Percentiles rank a stretch among this genome's conserved stretches.
Evolutionary conservation across 2,113 vertebrate genomes (phyloP).

Genomic region (Oncorhynchus kisutch): DNA sequence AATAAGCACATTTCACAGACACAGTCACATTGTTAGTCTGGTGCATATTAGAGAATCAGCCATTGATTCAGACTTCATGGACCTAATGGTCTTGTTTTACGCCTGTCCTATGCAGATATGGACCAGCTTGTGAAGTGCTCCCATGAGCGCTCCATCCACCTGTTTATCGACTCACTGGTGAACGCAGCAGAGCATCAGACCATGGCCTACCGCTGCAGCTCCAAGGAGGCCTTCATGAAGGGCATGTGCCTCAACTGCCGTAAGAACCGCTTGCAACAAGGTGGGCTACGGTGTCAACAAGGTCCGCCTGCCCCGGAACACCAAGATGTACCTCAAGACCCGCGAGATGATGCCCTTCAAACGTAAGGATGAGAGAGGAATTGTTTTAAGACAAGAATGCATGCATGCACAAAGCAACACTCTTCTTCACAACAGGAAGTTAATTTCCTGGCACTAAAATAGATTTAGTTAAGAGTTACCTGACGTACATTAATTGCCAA

Average conservation of each 20-base stretch:
- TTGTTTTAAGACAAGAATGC: background rate
- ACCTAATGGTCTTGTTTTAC: background rate
- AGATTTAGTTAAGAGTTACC: too few species aligned
- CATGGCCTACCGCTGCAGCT: slow-evolving; percentile 88
- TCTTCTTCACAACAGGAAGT: too few species aligned
- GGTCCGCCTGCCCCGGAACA: slow-evolving; percentile 81
- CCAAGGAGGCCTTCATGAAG: slow-evolving; percentile 90
- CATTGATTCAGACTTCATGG: too few species aligned
- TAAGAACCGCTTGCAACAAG: slow-evolving; percentile 97
- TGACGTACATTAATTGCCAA: background rate
- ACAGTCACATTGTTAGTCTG: too few species aligned
- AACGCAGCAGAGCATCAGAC: slow-evolving; percentile 83
- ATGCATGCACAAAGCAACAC: too few species aligned
- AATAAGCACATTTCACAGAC: background rate
- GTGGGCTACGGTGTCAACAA: slow-evolving; percentile 91
- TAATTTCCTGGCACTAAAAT: too few species aligned
- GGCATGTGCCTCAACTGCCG: slow-evolving; percentile 93
- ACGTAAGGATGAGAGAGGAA: slow-evolving; percentile 70
- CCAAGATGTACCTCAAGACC: slow-evolving; percentile 94
- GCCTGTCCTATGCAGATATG: slow-evolving; percentile 74
- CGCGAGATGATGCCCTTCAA: slow-evolving; percentile 91
- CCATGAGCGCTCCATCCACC: slow-evolving; percentile 94
- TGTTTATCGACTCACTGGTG: slow-evolving; percentile 96
- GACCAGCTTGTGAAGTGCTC: slow-evolving; percentile 96
- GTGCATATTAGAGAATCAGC: too few species aligned